phyloP scores from a whole-genome alignment of 2,888 invertebrate genomes.

The Teleiodes luculella region DNA sequence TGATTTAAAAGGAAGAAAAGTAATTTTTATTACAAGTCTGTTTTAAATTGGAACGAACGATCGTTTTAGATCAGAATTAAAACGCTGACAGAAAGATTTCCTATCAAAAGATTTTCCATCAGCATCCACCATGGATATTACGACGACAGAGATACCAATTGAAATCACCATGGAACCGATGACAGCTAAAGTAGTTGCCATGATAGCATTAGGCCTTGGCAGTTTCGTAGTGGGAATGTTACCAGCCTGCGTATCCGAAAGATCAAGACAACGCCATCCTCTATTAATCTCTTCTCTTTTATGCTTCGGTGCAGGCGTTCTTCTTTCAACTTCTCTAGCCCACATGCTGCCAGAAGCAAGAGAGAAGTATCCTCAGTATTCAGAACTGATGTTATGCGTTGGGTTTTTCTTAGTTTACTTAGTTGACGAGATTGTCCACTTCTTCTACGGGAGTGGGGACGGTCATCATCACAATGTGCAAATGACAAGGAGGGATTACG shows the following conservation, averaged over 20 bases:
- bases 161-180: conserved; percentile 58
- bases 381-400: conserved; percentile 81
- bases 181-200: conserved; percentile 82
- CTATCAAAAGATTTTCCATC: too few relatives aligned
- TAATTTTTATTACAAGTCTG: too few relatives aligned
- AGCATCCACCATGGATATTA: neutral
- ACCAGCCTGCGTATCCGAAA: conserved; percentile 81
- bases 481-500: conserved; percentile 30
- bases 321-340: conserved; percentile 85
- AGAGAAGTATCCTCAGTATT: conserved; percentile 75
- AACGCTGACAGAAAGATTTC: too few relatives aligned
- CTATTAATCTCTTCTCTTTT: conserved; percentile 83
- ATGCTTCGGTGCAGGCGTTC: conserved; percentile 89
- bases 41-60: too few relatives aligned
- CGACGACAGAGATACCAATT: neutral
- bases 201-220: conserved; percentile 82
- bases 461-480: conserved; percentile 26
- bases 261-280: conserved; percentile 78
- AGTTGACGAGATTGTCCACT: conserved; percentile 85
- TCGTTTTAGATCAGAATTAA: too few relatives aligned
- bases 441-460: conserved; percentile 70
- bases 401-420: conserved; percentile 86
- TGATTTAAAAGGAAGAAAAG: too few relatives aligned
- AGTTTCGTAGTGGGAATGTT: conserved; percentile 84
- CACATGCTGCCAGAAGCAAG: conserved; percentile 91